Evolutionary conservation across 1,140 invertebrate species (phyloP), one percentile per base, ranked within the genome.

Genomic region (Drosophila albomicans): DNA sequence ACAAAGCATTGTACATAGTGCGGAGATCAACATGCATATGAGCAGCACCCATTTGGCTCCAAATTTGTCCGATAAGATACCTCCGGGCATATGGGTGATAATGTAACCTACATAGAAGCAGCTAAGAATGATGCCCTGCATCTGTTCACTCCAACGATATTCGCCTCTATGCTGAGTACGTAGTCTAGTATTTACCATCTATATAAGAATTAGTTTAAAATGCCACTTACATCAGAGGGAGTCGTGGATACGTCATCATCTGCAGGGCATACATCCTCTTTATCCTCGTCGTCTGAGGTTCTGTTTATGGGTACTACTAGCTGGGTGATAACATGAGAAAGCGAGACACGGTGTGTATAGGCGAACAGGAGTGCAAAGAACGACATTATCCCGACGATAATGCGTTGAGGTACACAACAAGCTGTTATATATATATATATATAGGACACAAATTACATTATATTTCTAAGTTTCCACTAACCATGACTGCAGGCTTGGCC

Each of bases 101-200:
- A 96, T 94, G 77, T 96, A 97, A 0, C 96, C 96, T 92, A 95
- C 95, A 82, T 95, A 96, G 77, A 96, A 96, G 1, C 58, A 41
- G 0, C 95, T 94, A 30, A 95, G 94, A 0, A 96, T 91, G 1
- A 51, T 2, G 0, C 77, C 69, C 6, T 87, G 77, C 45, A 45
- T 1, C 16, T 52, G 1, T 13, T 84, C 66, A 0, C 35, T 48
- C 85, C 85, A 89, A 0, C 52, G 5, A n/a, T 69, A 76, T 28
- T 20, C 15, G 1, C 76, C 70, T 10, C 13, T 5, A 35, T 46
- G 15, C 68, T 79, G 8, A 38, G n/a, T 56, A 5, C 16, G 13
- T 41, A n/a, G 2, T 8, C 8, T 3, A 11, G 11, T 28, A 28
- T 4, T 35, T 52, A 30, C 13, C 16, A 10, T 28, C 0, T 7